A percentile compares a stretch with the other conserved stretches of the same genome.
Conservation (phyloP, 2,113 vertebrate genomes). For the Antigone vipio region DNA sequence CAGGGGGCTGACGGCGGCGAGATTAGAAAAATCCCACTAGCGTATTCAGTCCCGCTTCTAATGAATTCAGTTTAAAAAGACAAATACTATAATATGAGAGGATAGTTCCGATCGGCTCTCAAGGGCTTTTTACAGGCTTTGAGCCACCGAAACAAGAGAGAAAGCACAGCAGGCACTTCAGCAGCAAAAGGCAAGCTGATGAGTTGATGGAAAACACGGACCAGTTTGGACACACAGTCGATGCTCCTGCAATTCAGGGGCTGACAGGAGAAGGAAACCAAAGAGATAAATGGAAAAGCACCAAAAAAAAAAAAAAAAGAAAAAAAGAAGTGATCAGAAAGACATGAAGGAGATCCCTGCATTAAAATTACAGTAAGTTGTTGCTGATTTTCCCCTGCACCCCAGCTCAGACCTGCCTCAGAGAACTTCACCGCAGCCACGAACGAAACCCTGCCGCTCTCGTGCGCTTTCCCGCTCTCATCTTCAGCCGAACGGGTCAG, state of each 20-base stretch:
- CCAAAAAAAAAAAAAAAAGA: neutral
- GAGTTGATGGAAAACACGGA: neutral
- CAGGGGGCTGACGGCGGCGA: neutral
- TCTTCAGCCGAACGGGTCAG: neutral
- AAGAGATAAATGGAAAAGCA: neutral
- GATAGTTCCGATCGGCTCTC: conserved; percentile 19
- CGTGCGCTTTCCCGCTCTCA: neutral
- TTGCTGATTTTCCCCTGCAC: neutral
- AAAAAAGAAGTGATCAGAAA: neutral
- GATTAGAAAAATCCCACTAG: neutral
- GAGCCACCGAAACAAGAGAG: conserved; percentile 17
- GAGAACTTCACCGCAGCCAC: neutral
- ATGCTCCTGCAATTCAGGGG: neutral
- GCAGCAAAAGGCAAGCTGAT: neutral
- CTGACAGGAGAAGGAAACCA: neutral
- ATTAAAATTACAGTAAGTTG: neutral
- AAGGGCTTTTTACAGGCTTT: conserved; percentile 9
- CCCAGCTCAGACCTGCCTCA: neutral
- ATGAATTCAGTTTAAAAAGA: conserved; percentile 14
- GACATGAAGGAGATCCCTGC: neutral
- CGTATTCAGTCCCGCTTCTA: neutral
- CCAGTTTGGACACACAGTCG: neutral
- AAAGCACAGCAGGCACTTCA: conserved; percentile 29
- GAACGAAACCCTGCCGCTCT: neutral
- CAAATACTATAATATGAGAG: neutral